Base-by-base conservation (phyloP, 2,797 vertebrate genomes). In the Cryptoblepharus egeriae region DNA sequence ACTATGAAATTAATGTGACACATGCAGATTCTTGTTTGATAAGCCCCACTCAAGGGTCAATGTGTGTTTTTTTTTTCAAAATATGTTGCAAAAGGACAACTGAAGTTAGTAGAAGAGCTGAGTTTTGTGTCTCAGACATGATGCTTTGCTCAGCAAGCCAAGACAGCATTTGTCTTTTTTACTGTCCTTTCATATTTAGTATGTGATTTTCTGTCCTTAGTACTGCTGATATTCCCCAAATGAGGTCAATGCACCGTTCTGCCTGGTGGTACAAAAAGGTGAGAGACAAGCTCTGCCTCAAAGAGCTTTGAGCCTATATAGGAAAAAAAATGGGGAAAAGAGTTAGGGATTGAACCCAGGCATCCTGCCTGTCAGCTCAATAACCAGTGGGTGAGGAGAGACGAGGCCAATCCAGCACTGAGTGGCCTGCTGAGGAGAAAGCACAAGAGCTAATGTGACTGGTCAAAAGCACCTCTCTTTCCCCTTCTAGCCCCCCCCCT, bases 241-340 rank as follows among this genome's bases (percentile, higher is more conserved):
- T 64, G 69, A 83, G 82, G 35, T 83, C 75, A 67, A 35, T 13
- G 26, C 49, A 65, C 69, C 32, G 26, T 80, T 71, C 77, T 76
- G 39, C 55, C 52, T 28, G 68, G 68, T 13, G 9, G 49, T 65
- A 72, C 67, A 70, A 71, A 42, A 77, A 85, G 75, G 75, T 81
- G 60, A 73, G 79, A 60, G 37, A 60, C 76, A 84, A 75, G 75
- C 70, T 68, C 70, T 65, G 52, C 64, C 70, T 79, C 82, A 84
- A 79, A 84, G 63, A 79, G 63, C 70, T 79, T 30, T 60, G 52
- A 75, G 77, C 52, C 63, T 75, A 24, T 79, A 70, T 49, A 67
- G 70, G 79, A 49, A 45, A n/a, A 79, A 49, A 72, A 67, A n/a
- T n/a, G 28, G 60, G 52, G 13, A 74, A 79, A 49, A 79, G 73